Evolutionary conservation across 1,140 invertebrate genomes (phyloP).

Genomic region (Himalopsyche phryganea): DNA sequence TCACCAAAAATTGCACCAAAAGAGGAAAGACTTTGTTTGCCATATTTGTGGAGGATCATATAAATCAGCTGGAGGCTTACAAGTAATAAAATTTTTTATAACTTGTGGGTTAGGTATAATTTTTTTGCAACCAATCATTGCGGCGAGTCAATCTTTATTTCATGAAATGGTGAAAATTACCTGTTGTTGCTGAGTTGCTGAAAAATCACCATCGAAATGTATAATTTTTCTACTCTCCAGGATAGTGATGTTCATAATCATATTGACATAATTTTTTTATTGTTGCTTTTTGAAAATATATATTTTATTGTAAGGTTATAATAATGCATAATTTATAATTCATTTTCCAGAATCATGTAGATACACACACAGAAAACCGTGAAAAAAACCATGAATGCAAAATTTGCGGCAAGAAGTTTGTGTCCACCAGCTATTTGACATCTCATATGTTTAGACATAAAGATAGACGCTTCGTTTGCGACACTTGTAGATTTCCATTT

Average conservation of each 20-base stretch:
- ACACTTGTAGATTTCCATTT: conserved; percentile 44
- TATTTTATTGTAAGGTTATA: too few relatives aligned
- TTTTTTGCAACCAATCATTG: too few relatives aligned
- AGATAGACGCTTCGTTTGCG: conserved; percentile 42
- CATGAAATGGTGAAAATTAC: too few relatives aligned
- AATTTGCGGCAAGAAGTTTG: conserved; percentile 48
- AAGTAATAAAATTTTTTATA: conserved; percentile 32
- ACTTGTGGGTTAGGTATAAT: too few relatives aligned
- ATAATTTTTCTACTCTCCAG: too few relatives aligned
- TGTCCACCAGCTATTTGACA: conserved; percentile 39
- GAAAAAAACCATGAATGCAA: conserved; percentile 42
- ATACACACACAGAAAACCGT: conserved; percentile 45
- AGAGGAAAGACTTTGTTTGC: conserved; percentile 40
- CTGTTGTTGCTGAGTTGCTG: too few relatives aligned
- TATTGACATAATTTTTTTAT: too few relatives aligned
- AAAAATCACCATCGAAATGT: too few relatives aligned
- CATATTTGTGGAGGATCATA: conserved; percentile 46
- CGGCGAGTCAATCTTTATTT: too few relatives aligned
- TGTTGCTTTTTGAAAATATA: too few relatives aligned
- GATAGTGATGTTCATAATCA: too few relatives aligned
- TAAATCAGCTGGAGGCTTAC: conserved; percentile 37
- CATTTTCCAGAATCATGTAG: conserved; percentile 43
- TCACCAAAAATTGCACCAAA: conserved; percentile 40
- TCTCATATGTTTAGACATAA: conserved; percentile 42
- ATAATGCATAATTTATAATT: too few relatives aligned